Percentiles rank a stretch among this genome's conserved stretches.
phyloP scores from a whole-genome alignment of 1,140 invertebrate genomes.

The Melitaea cinxia region DNA sequence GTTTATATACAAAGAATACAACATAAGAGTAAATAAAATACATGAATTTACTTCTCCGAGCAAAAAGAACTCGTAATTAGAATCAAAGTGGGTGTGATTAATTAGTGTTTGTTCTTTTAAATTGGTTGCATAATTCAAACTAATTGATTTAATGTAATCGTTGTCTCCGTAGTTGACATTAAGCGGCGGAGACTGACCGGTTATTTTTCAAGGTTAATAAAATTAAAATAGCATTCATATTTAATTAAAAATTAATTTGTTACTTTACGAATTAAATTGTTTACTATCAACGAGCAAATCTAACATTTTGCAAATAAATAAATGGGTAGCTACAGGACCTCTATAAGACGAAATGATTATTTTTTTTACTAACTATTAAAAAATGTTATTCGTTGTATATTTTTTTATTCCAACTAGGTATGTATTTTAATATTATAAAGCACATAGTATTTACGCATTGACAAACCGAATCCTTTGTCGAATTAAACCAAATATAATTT shows the following conservation, averaged over 20 bases:
- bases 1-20: background rate
- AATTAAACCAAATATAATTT: too few species aligned
- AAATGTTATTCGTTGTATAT: too few species aligned
- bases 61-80: background rate
- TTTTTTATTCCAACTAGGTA: too few species aligned
- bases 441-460: too few species aligned
- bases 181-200: background rate
- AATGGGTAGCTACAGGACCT: too few species aligned
- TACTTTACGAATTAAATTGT: too few species aligned
- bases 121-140: slow-evolving; percentile 22
- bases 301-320: too few species aligned
- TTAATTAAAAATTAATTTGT: background rate
- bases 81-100: slow-evolving; percentile 7
- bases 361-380: too few species aligned
- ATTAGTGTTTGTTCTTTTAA: slow-evolving; percentile 8
- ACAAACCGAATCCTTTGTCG: too few species aligned
- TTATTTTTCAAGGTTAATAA: background rate
- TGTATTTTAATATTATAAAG: too few species aligned
- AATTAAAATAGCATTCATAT: background rate
- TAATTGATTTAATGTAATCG: slow-evolving; percentile 24
- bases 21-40: background rate
- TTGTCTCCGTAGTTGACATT: slow-evolving; percentile 13
- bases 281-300: too few species aligned
- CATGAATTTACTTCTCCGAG: background rate
- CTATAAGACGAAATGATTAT: too few species aligned